Base-by-base conservation (phyloP, 1,140 invertebrate genomes). In the Manduca sexta region DNA sequence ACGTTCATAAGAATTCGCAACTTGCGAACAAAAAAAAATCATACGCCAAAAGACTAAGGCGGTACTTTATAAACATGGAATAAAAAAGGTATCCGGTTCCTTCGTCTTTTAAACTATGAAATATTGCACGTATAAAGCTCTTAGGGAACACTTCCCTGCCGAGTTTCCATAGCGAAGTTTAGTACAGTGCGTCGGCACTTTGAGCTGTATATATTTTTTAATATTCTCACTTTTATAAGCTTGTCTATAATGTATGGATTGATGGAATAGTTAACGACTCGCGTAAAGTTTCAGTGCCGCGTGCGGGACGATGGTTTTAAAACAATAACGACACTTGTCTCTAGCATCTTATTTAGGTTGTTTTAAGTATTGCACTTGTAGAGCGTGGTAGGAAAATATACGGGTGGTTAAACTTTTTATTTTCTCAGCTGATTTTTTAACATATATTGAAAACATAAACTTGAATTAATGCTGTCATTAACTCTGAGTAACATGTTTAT, bases 101-200 rank as follows among this genome's bases (percentile, higher is more conserved):
- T 57, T 49, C 49, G 42, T 52, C 49, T 52, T 49, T 52, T 57
- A 49, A 57, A 57, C 55, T 57, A 57, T 57, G 55, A 57, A 52
- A 57, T 57, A 57, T 52, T 40, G 55, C 41, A 10, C 37, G 55
- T 49, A 49, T 51, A 56, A 56, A 56, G 49, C 55, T 57, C 45
- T 52, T 49, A 57, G 45, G 41, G 49, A 33, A 39, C 41, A 45
- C 45, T 56, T 48, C 38, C 43, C 30, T 18, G 8, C 18, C 13
- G 41, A 52, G 34, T 57, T 57, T 57, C 41, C 45, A 50, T 6
- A 12, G 26, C 17, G 21, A 49, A 57, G 41, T 49, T 52, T 45
- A 37, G 40, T 46, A 46, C 43, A 37, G 40, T 57, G 46, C 49
- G 49, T 48, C 16, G 37, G 41, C 45, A 57, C 45, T 52, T 56